Evolutionary conservation across 1,140 invertebrate genomes (phyloP).

Genomic region (roundworm (Caenorhabditis elegans)): DNA sequence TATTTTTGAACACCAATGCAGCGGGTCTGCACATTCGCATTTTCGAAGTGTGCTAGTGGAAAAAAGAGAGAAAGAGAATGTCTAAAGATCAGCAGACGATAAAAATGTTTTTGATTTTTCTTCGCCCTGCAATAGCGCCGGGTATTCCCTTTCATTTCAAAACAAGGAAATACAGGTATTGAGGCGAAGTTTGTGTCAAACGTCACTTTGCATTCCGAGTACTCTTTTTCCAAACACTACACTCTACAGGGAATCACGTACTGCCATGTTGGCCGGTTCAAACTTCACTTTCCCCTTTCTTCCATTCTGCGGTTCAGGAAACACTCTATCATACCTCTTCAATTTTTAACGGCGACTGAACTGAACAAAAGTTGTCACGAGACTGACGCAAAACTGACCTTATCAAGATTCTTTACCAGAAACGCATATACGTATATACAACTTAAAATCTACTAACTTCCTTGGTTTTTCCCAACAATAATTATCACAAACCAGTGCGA

Average conservation of each 20-base stretch:
- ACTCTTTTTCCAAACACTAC: not conserved
- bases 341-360: not conserved
- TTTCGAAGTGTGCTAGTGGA: not conserved
- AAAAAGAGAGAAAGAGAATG: not conserved
- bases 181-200: not conserved
- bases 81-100: not conserved
- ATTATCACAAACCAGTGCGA: constrained; percentile 14
- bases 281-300: not conserved
- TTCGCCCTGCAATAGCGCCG: not conserved
- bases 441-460: too few relatives aligned
- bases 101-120: not conserved
- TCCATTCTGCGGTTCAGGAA: not conserved
- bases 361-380: not conserved
- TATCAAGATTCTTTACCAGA: not conserved
- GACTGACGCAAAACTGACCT: not conserved
- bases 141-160: not conserved
- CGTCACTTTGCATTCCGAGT: constrained; percentile 15
- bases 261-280: not conserved
- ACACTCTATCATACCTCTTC: not conserved
- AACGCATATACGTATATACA: not conserved
- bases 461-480: not conserved
- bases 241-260: not conserved
- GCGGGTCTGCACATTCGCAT: not conserved
- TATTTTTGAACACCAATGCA: not conserved
- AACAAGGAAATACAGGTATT: not conserved